A percentile compares a stretch with the other conserved stretches of the same genome.
Evolutionary conservation across 2,888 invertebrate species (phyloP).

Genomic region (Drosophila anomelani): DNA sequence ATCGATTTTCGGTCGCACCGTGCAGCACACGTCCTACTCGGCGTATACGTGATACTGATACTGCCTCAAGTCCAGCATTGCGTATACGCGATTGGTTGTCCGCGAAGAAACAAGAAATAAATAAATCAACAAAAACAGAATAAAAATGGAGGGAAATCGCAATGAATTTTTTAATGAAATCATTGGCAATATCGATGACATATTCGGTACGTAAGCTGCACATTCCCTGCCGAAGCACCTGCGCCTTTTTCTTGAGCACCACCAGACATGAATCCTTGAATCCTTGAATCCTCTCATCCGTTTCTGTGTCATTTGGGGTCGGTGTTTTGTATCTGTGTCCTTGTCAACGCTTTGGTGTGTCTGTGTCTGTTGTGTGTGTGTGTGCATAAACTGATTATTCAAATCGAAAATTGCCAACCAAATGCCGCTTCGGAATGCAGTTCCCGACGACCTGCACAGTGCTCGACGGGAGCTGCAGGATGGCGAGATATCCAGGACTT

Average conservation of each 20-base stretch:
- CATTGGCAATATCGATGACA: constrained; percentile 82
- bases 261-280: constrained; percentile 1
- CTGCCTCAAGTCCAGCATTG: constrained; percentile 3
- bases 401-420: constrained; percentile 37
- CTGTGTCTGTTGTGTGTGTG: constrained; percentile 9
- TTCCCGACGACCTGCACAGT: constrained; percentile 90
- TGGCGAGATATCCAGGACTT: constrained; percentile 89
- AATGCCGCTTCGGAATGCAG: constrained; percentile 84
- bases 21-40: constrained; percentile 51
- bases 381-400: constrained; percentile 59
- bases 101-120: neutral
- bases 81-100: constrained; percentile 3
- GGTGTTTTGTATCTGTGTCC: constrained; percentile 21
- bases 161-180: constrained; percentile 80
- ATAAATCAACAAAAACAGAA: constrained; percentile 11
- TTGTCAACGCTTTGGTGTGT: constrained; percentile 25
- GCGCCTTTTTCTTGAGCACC: constrained; percentile 32
- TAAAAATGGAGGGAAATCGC: constrained; percentile 73
- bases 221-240: constrained; percentile 16
- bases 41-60: constrained; percentile 15
- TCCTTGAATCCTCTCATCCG: constrained; percentile 14
- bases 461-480: constrained; percentile 90
- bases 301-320: constrained; percentile 19
- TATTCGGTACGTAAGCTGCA: constrained; percentile 80
- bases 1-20: constrained; percentile 75